Conservation (phyloP, 2,113 vertebrate species). For the Psephotus haematonotus region DNA sequence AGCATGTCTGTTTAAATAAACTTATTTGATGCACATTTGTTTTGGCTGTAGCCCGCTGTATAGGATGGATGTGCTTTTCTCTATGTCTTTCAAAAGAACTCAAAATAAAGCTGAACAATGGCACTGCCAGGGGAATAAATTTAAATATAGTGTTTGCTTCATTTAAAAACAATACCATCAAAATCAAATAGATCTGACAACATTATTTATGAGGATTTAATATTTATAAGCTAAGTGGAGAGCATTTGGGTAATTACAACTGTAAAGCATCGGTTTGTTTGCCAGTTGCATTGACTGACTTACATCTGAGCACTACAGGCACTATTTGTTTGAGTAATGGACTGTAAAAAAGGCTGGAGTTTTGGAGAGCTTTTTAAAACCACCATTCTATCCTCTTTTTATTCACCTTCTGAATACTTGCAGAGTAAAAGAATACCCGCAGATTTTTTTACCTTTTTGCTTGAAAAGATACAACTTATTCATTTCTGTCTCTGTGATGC, state of each 20-base stretch:
- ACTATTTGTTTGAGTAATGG: not conserved
- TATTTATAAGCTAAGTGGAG: constrained; percentile 20
- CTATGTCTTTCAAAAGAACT: constrained; percentile 37
- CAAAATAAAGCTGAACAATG: constrained; percentile 29
- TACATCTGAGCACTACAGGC: not conserved
- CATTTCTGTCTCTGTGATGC: not conserved
- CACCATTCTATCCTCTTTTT: not conserved
- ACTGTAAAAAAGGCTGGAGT: not conserved
- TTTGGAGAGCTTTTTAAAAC: not conserved
- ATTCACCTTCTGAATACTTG: not conserved
- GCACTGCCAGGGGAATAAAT: not conserved
- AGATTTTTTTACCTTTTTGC: not conserved
- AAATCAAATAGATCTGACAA: constrained; percentile 32
- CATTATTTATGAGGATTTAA: constrained; percentile 41
- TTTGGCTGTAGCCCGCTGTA: constrained; percentile 32
- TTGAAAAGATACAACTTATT: not conserved
- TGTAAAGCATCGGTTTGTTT: not conserved
- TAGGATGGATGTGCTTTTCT: constrained; percentile 45
- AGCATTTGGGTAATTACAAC: constrained; percentile 21
- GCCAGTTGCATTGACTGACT: not conserved
- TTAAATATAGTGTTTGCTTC: constrained; percentile 7
- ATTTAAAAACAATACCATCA: not conserved
- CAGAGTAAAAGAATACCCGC: not conserved
- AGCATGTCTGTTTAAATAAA: constrained; percentile 73
- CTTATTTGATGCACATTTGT: constrained; percentile 64